A percentile compares a stretch with the other conserved stretches of the same genome.
phyloP scores from a whole-genome alignment of 2,888 invertebrate species.

The Flexamia atlantica region DNA sequence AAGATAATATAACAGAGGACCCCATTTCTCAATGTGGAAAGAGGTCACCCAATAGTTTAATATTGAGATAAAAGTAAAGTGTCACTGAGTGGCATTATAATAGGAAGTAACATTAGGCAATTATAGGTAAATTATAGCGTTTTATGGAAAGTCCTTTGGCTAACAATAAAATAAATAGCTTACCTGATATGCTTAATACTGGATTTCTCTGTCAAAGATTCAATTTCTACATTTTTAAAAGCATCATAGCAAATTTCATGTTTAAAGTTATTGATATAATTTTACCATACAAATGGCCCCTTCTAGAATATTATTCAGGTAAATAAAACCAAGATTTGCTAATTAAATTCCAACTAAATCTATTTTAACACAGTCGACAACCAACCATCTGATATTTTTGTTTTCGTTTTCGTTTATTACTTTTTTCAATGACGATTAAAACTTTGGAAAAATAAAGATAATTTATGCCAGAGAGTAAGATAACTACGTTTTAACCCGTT shows the following conservation, averaged over 20 bases:
- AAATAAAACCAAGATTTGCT: background rate
- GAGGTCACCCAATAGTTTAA: too few relatives aligned
- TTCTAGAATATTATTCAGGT: background rate
- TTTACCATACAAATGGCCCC: background rate
- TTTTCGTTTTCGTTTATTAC: background rate
- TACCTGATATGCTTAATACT: background rate
- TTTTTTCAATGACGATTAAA: background rate
- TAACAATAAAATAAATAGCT: background rate
- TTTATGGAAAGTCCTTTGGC: too few relatives aligned
- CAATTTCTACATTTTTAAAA: background rate
- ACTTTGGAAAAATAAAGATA: background rate
- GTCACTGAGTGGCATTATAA: too few relatives aligned
- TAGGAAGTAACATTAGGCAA: too few relatives aligned
- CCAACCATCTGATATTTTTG: background rate
- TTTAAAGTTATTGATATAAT: background rate
- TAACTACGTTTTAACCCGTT: too few relatives aligned
- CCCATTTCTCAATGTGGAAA: too few relatives aligned
- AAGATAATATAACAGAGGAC: too few relatives aligned
- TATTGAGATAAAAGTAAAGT: too few relatives aligned
- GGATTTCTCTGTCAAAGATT: background rate
- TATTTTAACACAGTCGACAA: constrained; percentile 27
- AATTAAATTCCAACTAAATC: constrained; percentile 6
- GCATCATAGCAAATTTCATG: background rate
- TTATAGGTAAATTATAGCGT: too few relatives aligned
- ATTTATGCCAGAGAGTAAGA: too few relatives aligned